A percentile compares a stretch with the other conserved stretches of the same genome.
Evolutionary conservation across 2,797 vertebrate genomes (phyloP).

Genomic region (Enteromius fasciolatus): DNA sequence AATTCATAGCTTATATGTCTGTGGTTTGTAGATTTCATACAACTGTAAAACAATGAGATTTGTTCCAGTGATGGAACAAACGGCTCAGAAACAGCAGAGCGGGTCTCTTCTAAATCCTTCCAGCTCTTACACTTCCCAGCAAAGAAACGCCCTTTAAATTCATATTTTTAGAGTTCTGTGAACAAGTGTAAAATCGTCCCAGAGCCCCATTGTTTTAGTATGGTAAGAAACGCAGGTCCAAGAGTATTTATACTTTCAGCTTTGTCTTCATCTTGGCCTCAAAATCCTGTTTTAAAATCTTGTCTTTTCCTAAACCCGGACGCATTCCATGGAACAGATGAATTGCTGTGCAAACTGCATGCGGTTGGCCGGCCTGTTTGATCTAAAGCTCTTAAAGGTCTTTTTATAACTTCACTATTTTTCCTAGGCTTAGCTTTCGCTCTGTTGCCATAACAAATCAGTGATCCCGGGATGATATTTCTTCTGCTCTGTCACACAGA

Average conservation of each 20-base stretch:
- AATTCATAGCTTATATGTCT: not conserved
- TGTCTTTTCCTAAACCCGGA: conserved; percentile 24
- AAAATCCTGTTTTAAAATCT: conserved; percentile 5
- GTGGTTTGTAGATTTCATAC: conserved; percentile 24
- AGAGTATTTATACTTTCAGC: not conserved
- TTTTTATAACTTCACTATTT: conserved; percentile 54
- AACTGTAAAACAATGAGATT: conserved; percentile 30
- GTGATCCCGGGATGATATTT: conserved; percentile 36
- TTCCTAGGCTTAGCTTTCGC: conserved; percentile 41
- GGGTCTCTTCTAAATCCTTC: conserved; percentile 19
- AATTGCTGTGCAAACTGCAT: conserved; percentile 40
- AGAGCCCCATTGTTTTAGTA: conserved; percentile 10
- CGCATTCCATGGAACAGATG: conserved; percentile 32
- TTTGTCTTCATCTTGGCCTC: conserved; percentile 8
- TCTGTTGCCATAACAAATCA: conserved; percentile 61
- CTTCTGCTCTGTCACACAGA: conserved; percentile 22
- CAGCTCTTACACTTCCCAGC: conserved; percentile 11
- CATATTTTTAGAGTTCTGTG: conserved; percentile 23
- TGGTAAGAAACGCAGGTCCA: not conserved
- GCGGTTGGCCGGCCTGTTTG: conserved; percentile 49
- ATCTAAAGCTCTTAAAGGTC: conserved; percentile 46
- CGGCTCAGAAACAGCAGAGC: conserved; percentile 27
- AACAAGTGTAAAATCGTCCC: not conserved
- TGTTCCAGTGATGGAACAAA: not conserved
- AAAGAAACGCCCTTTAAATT: conserved; percentile 14